phyloP scores from a whole-genome alignment of 2,888 invertebrate genomes.

The Amiota communis region DNA sequence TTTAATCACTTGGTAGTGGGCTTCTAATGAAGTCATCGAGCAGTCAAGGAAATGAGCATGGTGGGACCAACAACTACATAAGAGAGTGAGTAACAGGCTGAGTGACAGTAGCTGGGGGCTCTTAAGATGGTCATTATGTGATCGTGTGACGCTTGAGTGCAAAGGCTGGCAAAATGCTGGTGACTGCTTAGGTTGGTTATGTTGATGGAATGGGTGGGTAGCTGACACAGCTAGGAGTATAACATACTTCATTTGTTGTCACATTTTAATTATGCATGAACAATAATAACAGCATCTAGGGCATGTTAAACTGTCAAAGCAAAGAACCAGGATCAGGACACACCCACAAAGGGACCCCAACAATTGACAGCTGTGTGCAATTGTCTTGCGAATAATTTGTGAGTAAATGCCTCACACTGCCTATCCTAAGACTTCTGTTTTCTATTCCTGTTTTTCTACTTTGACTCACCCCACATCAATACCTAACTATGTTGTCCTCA shows the following conservation, averaged over 20 bases:
- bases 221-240: too few relatives aligned
- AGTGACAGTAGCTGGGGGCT: neutral
- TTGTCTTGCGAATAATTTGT: neutral
- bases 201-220: too few relatives aligned
- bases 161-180: too few relatives aligned
- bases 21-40: neutral
- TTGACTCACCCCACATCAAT: too few relatives aligned
- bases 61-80: too few relatives aligned
- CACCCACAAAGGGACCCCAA: too few relatives aligned
- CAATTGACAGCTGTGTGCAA: neutral
- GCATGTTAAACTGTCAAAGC: neutral
- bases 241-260: neutral
- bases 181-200: too few relatives aligned
- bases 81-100: neutral
- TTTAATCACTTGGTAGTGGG: slow-evolving; percentile 13
- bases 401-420: too few relatives aligned
- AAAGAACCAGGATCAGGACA: too few relatives aligned
- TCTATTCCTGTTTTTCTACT: too few relatives aligned
- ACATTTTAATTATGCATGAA: neutral
- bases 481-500: too few relatives aligned
- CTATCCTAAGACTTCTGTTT: too few relatives aligned
- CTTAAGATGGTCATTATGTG: neutral
- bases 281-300: neutral
- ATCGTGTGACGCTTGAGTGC: neutral
- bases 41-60: neutral